Evolutionary conservation across 2,888 invertebrate genomes (phyloP), one percentile per base, ranked within the genome.

Genomic region (Aquatica leii): DNA sequence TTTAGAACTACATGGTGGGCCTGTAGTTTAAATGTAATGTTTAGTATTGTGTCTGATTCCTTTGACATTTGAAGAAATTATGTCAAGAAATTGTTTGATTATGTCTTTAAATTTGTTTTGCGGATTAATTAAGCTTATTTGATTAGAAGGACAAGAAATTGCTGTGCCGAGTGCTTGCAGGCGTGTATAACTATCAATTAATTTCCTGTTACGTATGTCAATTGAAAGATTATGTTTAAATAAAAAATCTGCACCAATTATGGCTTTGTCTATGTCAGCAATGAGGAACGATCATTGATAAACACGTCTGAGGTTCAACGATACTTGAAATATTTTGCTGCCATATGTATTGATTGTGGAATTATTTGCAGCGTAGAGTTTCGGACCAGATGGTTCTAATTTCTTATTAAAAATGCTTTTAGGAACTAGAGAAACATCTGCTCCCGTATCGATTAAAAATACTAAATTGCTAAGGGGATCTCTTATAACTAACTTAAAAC

Each of bases 171-270:
- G 40, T 6, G 40, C 4, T 40, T 4, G 5, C 8, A 40, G 14
- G 14, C 40, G 6, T 4, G 43, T 43, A 4, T 15, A 8, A 2
- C 15, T 2, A 43, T 43, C 43, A 8, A 43, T 12, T 8, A 43
- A 43, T 17, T 43, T 43, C 12, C 15, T 43, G 6, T 43, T 43
- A 1, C 43, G 43, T 8, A 43, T n/a, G 17, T 43, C 43, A 8
- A 43, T 8, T 15, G 14, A 43, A 9, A 43, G 12, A 4, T 43
- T 43, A 17, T 43, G 12, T 17, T 43, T n/a, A 14, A 12, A n/a
- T n/a, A 43, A 15, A 17, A 43, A 43, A 43, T 43, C 43, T 12
- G 43, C 43, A 43, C 43, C 43, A 15, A 43, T 15, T 1, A 43
- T 43, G 8, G 43, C 43, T 12, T 43, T 43, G 12, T 17, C 17